Percentiles rank a stretch among this genome's conserved stretches.
These are phyloP conservation scores for Latrodectus elegans DNA, from an alignment of 2,888 invertebrate genomes.

Conservation along the genomic window DNA sequence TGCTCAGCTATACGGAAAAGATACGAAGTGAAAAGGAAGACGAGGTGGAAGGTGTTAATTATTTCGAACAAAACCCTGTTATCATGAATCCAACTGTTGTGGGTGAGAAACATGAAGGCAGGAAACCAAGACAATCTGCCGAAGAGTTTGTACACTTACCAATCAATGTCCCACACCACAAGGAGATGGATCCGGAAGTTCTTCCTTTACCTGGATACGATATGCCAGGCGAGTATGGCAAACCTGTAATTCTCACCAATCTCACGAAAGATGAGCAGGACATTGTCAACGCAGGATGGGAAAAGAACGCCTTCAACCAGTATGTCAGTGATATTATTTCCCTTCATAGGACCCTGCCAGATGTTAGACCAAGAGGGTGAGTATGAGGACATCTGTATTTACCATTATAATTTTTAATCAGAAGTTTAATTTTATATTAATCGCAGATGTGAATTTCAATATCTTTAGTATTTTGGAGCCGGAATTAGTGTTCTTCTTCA, in stretches of 20 bases:
- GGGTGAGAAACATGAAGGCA: slow-evolving; percentile 51
- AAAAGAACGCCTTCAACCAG: slow-evolving; percentile 98
- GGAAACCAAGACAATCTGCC: slow-evolving; percentile 41
- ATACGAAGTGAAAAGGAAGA: slow-evolving; percentile 28
- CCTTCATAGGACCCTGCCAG: slow-evolving; percentile 91
- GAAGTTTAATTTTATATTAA: too few relatives aligned
- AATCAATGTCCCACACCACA: not conserved
- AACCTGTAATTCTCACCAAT: slow-evolving; percentile 88
- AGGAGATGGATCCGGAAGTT: slow-evolving; percentile 67
- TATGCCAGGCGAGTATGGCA: slow-evolving; percentile 87
- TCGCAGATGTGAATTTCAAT: too few relatives aligned
- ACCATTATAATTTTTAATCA: not conserved
- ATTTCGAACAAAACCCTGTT: not conserved
- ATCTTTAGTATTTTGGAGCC: too few relatives aligned
- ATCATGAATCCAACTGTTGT: not conserved
- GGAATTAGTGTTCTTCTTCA: too few relatives aligned
- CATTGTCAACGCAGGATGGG: slow-evolving; percentile 95
- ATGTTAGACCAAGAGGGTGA: slow-evolving; percentile 94
- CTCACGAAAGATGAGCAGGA: slow-evolving; percentile 88
- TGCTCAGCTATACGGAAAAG: slow-evolving; percentile 54
- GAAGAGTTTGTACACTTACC: slow-evolving; percentile 24
- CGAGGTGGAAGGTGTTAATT: slow-evolving; percentile 15
- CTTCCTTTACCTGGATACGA: slow-evolving; percentile 72
- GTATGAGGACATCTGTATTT: slow-evolving; percentile 70
- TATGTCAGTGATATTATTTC: slow-evolving; percentile 98